phyloP scores from a whole-genome alignment of 2,113 vertebrate genomes.

The Ibidorhyncha struthersii region DNA sequence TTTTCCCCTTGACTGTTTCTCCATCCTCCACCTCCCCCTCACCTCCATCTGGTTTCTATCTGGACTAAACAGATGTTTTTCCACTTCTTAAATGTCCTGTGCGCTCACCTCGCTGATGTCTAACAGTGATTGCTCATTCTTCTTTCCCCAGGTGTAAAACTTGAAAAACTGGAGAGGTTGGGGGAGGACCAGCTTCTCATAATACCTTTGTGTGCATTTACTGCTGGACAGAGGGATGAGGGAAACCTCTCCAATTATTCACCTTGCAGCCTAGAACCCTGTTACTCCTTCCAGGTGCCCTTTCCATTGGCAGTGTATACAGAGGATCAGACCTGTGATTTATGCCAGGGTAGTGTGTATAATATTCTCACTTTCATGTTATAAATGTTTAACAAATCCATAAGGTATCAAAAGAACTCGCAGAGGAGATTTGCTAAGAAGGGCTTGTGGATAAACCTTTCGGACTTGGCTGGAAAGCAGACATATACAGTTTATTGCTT shows the following conservation, averaged over 20 bases:
- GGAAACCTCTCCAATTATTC: not conserved
- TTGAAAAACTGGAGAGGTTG: constrained; percentile 21
- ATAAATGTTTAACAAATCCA: constrained; percentile 69
- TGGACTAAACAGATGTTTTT: constrained; percentile 77
- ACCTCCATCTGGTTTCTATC: constrained; percentile 80
- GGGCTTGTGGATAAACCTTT: constrained; percentile 17
- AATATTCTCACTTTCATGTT: constrained; percentile 36
- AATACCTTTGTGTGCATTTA: not conserved
- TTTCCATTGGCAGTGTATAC: not conserved
- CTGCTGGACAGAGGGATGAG: not conserved
- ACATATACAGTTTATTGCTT: constrained; percentile 55
- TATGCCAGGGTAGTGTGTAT: constrained; percentile 38
- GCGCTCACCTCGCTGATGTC: constrained; percentile 64
- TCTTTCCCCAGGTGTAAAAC: constrained; percentile 68
- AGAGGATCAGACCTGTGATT: constrained; percentile 45
- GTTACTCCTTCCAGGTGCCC: not conserved
- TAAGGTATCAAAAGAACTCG: constrained; percentile 42
- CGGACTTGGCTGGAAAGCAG: constrained; percentile 32
- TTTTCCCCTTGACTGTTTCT: constrained; percentile 47
- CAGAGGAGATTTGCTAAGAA: constrained; percentile 4
- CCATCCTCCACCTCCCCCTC: not conserved
- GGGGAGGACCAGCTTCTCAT: not conserved
- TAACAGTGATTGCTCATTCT: constrained; percentile 41
- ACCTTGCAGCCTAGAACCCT: constrained; percentile 48
- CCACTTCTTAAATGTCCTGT: constrained; percentile 71